Conservation (phyloP, 2,888 invertebrate genomes). For the Pogonocherus hispidulus region DNA sequence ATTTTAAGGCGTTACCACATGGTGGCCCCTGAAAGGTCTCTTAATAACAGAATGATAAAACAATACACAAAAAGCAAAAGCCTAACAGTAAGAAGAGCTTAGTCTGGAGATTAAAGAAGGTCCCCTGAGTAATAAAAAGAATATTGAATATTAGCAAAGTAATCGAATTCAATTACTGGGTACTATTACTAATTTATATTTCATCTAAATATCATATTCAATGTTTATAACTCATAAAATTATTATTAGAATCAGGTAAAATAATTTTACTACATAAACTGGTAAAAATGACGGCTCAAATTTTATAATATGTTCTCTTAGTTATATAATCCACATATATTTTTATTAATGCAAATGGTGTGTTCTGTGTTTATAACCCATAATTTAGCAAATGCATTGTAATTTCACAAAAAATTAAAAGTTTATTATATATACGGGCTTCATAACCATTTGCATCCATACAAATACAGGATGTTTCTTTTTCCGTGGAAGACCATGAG, state of each 20-base stretch:
- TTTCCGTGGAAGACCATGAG: background rate
- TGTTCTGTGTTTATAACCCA: conserved; percentile 4
- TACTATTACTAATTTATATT: no score
- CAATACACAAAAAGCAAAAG: conserved; percentile 22
- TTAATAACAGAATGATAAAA: conserved; percentile 29
- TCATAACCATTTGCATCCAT: background rate
- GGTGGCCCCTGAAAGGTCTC: conserved; percentile 30
- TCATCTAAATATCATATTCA: no score
- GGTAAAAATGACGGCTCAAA: no score
- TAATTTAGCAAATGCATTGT: conserved; percentile 22
- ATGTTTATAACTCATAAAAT: no score
- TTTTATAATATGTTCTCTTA: no score
- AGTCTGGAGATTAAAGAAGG: conserved; percentile 14
- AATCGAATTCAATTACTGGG: no score
- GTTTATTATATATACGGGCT: background rate
- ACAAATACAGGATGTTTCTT: no score
- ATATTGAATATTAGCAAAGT: no score
- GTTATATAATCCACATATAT: conserved; percentile 6
- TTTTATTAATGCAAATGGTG: conserved; percentile 22
- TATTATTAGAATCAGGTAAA: no score
- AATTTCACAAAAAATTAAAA: conserved; percentile 1
- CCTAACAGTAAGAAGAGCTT: conserved; percentile 17
- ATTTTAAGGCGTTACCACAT: conserved; percentile 41
- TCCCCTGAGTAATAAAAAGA: conserved; percentile 8
- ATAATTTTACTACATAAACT: no score